phyloP scores from a whole-genome alignment of 2,888 invertebrate species.

The Ischnura elegans region DNA sequence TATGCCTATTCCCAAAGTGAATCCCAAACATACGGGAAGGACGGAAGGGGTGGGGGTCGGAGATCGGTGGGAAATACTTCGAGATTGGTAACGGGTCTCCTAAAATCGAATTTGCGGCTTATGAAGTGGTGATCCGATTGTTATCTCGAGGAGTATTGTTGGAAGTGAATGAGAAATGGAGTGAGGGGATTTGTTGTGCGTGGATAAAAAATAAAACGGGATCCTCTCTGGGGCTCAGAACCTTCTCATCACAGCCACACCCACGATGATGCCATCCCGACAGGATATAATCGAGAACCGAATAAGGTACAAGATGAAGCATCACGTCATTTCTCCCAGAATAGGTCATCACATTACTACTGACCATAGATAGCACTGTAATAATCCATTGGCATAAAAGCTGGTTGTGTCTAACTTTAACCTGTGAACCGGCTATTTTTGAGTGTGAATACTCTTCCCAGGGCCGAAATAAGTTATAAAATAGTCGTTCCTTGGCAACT shows the following conservation, averaged over 20 bases:
- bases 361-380: no score
- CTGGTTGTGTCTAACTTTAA: no score
- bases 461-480: no score
- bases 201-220: not conserved
- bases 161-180: not conserved
- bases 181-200: not conserved
- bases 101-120: constrained; percentile 38
- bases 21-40: no score
- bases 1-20: no score
- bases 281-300: not conserved
- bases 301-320: not conserved
- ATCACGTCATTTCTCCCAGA: no score
- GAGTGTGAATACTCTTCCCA: no score
- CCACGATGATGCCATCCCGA: not conserved
- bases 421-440: no score
- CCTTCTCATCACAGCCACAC: constrained; percentile 1
- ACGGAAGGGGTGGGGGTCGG: not conserved
- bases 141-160: not conserved
- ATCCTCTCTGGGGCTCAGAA: not conserved
- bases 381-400: no score
- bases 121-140: constrained; percentile 21
- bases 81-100: constrained; percentile 26
- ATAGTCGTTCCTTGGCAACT: no score
- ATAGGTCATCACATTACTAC: no score
- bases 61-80: not conserved